phyloP scores from a whole-genome alignment of 2,888 invertebrate genomes.

The Thysanoteuthis rhombus region DNA sequence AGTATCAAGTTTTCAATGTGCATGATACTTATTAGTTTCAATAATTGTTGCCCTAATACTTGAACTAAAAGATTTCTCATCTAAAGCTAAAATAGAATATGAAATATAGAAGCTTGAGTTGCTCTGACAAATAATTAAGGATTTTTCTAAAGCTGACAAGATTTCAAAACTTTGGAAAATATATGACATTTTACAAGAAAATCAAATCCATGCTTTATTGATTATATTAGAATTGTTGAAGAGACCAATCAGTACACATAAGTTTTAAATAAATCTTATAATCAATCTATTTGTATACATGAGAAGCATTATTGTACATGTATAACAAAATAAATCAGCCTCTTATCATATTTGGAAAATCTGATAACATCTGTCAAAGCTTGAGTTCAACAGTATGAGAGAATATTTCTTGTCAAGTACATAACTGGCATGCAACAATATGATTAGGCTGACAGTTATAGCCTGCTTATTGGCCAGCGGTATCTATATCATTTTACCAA shows the following conservation, averaged over 20 bases:
- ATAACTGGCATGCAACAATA: conserved; percentile 12
- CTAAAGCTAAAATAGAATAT: background rate
- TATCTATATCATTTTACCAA: background rate
- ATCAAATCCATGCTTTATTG: background rate
- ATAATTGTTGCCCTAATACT: background rate
- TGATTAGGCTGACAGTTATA: background rate
- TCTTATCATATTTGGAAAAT: background rate
- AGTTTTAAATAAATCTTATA: background rate
- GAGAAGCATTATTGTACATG: background rate
- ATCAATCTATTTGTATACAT: background rate
- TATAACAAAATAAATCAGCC: background rate
- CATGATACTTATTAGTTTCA: background rate
- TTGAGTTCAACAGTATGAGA: background rate
- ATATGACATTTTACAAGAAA: background rate
- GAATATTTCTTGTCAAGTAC: background rate
- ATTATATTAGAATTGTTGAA: background rate
- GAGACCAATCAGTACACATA: background rate
- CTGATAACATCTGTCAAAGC: background rate
- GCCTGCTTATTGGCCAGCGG: background rate
- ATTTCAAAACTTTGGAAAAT: background rate
- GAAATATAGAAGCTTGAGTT: background rate
- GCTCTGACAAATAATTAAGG: background rate
- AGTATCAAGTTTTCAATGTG: background rate
- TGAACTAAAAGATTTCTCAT: background rate
- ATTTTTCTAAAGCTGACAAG: background rate